These are phyloP conservation scores for Erinaceus europaeus DNA, from an alignment of 2,113 vertebrate species.

Conservation along the genomic window DNA sequence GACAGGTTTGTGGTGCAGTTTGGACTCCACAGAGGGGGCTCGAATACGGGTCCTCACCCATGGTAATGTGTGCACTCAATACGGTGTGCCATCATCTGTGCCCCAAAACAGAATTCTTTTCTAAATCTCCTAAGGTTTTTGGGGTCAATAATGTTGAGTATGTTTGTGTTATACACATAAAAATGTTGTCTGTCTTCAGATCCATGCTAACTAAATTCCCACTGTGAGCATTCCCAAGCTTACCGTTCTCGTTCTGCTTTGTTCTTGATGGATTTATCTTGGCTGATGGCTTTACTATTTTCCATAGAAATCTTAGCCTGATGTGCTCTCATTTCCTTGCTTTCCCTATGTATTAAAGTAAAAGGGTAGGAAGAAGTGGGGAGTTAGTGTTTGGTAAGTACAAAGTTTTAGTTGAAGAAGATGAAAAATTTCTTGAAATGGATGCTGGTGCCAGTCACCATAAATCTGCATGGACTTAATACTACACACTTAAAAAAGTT, in stretches of 20 bases:
- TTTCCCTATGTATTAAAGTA: constrained; percentile 85
- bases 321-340: constrained; percentile 98
- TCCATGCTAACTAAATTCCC: not conserved
- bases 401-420: not conserved
- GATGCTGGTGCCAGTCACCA: rapidly evolving
- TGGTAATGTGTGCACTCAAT: too few species aligned
- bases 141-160: not conserved
- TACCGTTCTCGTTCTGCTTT: constrained; percentile 98
- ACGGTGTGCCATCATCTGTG: too few species aligned
- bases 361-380: not conserved
- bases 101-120: not conserved
- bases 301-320: constrained; percentile 99
- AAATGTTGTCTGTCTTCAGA: not conserved
- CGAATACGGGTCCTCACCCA: too few species aligned
- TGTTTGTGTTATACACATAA: not conserved
- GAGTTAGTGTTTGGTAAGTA: not conserved
- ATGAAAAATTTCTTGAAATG: not conserved
- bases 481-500: not conserved
- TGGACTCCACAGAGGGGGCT: not conserved
- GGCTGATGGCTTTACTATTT: constrained; percentile 99
- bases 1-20: not conserved
- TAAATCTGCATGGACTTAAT: not conserved
- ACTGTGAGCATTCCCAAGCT: constrained; percentile 8
- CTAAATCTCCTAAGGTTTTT: not conserved
- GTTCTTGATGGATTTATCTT: constrained; percentile 99